phyloP scores from a whole-genome alignment of 2,888 invertebrate species.

The Meteorus cinctellus region DNA sequence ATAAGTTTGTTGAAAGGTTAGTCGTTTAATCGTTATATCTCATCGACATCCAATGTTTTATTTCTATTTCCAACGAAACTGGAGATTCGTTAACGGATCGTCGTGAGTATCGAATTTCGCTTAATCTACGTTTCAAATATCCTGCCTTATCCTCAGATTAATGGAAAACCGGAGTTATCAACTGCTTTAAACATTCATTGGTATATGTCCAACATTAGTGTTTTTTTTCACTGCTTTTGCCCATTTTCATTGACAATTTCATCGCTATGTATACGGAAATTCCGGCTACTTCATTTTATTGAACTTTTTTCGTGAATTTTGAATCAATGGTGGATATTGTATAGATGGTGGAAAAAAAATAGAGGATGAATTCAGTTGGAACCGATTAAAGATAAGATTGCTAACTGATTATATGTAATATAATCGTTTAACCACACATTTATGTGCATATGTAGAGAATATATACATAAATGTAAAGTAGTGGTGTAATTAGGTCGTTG shows the following conservation, averaged over 20 bases:
- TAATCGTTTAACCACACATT: constrained; percentile 31
- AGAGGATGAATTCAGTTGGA: constrained; percentile 55
- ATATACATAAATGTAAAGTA: background rate
- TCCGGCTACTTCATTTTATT: background rate
- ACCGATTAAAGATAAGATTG: constrained; percentile 65
- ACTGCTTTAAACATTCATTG: constrained; percentile 39
- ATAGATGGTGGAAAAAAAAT: constrained; percentile 16
- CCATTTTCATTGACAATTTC: constrained; percentile 37
- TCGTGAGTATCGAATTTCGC: constrained; percentile 30
- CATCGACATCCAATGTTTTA: background rate
- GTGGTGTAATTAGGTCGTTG: constrained; percentile 62
- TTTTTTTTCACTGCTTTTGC: background rate
- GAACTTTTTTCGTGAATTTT: constrained; percentile 38
- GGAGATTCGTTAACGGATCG: constrained; percentile 24
- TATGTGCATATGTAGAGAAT: constrained; percentile 41
- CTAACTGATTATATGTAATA: constrained; percentile 63
- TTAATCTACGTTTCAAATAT: constrained; percentile 32
- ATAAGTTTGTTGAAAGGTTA: constrained; percentile 7
- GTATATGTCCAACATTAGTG: background rate
- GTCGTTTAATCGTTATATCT: background rate
- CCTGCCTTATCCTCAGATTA: background rate
- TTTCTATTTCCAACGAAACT: background rate
- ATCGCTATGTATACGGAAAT: background rate
- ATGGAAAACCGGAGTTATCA: background rate
- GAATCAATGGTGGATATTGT: too few species aligned